Evolutionary conservation across 2,113 vertebrate species (phyloP).

Genomic region (Menura novaehollandiae): DNA sequence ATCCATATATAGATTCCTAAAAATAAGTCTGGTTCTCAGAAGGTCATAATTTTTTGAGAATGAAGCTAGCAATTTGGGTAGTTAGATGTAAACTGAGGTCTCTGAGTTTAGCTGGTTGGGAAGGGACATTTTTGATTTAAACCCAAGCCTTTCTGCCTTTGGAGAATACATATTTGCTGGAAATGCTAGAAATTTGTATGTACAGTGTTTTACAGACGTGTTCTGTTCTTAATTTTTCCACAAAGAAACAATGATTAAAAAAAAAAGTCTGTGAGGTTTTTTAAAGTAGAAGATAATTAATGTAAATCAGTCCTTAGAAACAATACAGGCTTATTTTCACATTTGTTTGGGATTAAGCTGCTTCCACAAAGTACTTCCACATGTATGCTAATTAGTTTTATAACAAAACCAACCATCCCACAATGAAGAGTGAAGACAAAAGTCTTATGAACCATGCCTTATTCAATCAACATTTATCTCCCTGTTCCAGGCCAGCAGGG

Average conservation of each 20-base stretch:
- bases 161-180: constrained; percentile 28
- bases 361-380: constrained; percentile 73
- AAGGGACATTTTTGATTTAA: background rate
- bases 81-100: background rate
- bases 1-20: background rate
- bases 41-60: background rate
- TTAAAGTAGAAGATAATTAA: constrained; percentile 75
- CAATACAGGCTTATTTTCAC: constrained; percentile 76
- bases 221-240: constrained; percentile 64
- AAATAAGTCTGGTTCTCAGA: background rate
- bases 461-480: constrained; percentile 42
- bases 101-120: background rate
- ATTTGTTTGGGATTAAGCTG: constrained; percentile 77
- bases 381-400: constrained; percentile 74
- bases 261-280: constrained; percentile 55
- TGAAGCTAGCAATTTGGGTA: constrained; percentile 16
- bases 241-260: constrained; percentile 63
- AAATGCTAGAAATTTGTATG: constrained; percentile 51
- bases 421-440: constrained; percentile 65
- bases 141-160: constrained; percentile 15
- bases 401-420: constrained; percentile 52
- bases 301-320: constrained; percentile 72
- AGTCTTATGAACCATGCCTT: constrained; percentile 52
- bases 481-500: background rate
- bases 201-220: constrained; percentile 46